phyloP scores from a whole-genome alignment of 2,113 vertebrate genomes.

The Cavia porcellus region DNA sequence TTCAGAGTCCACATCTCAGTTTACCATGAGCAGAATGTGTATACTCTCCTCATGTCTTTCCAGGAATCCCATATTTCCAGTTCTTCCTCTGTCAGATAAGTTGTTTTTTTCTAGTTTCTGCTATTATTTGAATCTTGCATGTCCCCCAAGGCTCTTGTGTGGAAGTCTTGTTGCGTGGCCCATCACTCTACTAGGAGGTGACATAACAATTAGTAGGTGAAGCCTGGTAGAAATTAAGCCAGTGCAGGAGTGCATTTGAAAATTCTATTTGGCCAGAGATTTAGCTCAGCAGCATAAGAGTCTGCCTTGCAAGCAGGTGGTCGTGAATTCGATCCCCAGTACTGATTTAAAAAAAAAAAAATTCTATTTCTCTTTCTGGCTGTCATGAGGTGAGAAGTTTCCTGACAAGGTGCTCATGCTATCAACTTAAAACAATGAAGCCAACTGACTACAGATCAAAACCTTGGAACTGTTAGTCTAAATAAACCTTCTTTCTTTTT shows the following conservation, averaged over 20 bases:
- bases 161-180: background rate
- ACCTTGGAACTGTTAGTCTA: background rate
- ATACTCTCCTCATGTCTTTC: background rate
- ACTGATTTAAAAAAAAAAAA: too few species aligned
- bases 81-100: background rate
- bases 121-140: background rate
- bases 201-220: background rate
- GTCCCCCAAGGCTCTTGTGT: too few species aligned
- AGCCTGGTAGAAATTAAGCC: background rate
- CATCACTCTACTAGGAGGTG: too few species aligned
- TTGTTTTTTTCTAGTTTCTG: background rate
- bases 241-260: background rate
- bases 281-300: too few species aligned
- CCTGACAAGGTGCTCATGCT: background rate
- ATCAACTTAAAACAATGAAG: background rate
- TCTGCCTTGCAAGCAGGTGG: too few species aligned
- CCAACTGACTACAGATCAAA: background rate
- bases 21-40: background rate
- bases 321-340: too few species aligned
- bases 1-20: background rate
- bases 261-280: too few species aligned
- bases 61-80: rapidly evolving
- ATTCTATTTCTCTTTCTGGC: too few species aligned
- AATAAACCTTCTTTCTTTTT: background rate
- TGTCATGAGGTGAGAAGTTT: background rate